Percentiles rank a stretch among this genome's conserved stretches.
These are phyloP conservation scores for Drosophila paulistorum DNA, from an alignment of 1,140 invertebrate species.

Conservation along the genomic window DNA sequence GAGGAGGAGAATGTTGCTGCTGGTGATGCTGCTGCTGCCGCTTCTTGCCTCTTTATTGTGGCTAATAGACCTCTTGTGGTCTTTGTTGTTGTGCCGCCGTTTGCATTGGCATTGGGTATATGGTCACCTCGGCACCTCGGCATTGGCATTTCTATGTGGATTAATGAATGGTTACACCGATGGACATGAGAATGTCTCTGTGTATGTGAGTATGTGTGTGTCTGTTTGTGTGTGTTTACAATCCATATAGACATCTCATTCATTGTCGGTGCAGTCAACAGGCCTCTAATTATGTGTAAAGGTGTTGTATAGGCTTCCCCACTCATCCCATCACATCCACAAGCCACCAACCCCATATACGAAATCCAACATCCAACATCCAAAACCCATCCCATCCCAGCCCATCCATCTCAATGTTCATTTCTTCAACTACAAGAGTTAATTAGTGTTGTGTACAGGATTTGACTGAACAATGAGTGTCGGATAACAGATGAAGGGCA, in stretches of 20 bases:
- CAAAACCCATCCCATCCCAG: constrained; percentile 6
- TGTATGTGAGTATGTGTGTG: not conserved
- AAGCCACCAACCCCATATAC: not conserved
- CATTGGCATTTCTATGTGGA: constrained; percentile 69
- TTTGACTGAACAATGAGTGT: constrained; percentile 25
- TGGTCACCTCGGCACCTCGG: constrained; percentile 40
- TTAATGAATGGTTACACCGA: constrained; percentile 69
- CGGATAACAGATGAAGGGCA: not conserved
- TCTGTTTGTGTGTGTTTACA: constrained; percentile 53
- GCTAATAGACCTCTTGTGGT: constrained; percentile 73
- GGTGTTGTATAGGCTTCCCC: constrained; percentile 53
- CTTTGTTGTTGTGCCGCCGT: constrained; percentile 74
- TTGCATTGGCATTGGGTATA: constrained; percentile 53
- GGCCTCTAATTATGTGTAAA: constrained; percentile 79
- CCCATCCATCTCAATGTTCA: constrained; percentile 20
- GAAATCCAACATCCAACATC: too few relatives aligned
- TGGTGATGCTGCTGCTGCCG: constrained; percentile 32
- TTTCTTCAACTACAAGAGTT: constrained; percentile 45
- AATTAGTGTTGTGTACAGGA: constrained; percentile 63
- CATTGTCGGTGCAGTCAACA: constrained; percentile 69
- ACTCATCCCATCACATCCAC: not conserved
- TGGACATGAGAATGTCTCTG: constrained; percentile 34
- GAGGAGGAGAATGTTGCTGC: not conserved
- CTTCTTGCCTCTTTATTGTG: constrained; percentile 69
- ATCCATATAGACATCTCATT: constrained; percentile 52